Evolutionary conservation across 2,888 invertebrate genomes (phyloP).

Genomic region (Agonopterix alstromeriana): DNA sequence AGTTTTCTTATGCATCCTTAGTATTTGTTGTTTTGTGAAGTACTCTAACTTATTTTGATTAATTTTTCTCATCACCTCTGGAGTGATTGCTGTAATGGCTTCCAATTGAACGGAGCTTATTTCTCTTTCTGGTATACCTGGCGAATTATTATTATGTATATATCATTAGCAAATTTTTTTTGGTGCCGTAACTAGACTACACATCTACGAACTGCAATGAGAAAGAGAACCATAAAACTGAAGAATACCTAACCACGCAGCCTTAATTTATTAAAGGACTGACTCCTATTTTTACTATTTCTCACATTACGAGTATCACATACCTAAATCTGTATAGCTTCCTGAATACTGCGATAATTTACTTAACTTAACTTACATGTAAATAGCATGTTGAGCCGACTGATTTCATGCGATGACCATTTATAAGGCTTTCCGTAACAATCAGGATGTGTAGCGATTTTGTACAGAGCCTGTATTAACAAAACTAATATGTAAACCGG

Average conservation of each 20-base stretch:
- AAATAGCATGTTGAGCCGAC: slow-evolving; percentile 41
- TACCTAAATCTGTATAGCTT: too few species aligned
- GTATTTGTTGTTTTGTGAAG: slow-evolving; percentile 59
- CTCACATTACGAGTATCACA: too few species aligned
- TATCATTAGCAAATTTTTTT: neutral
- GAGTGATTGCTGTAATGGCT: slow-evolving; percentile 49
- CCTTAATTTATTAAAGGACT: too few species aligned
- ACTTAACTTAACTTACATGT: slow-evolving; percentile 33
- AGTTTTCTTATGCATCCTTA: slow-evolving; percentile 48
- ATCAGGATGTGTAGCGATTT: slow-evolving; percentile 46
- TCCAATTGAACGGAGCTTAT: slow-evolving; percentile 56
- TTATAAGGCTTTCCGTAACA: slow-evolving; percentile 57
- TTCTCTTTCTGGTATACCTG: slow-evolving; percentile 48
- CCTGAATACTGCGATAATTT: too few species aligned
- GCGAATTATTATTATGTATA: slow-evolving; percentile 2
- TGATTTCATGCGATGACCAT: slow-evolving; percentile 62
- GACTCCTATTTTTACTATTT: too few species aligned
- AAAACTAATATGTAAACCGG: neutral
- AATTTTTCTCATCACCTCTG: slow-evolving; percentile 44
- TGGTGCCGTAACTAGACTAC: neutral
- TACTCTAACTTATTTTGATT: slow-evolving; percentile 45
- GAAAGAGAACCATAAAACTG: too few species aligned
- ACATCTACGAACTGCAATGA: too few species aligned
- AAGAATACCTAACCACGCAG: too few species aligned
- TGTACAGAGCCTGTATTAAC: slow-evolving; percentile 48